Evolutionary conservation across 2,888 invertebrate species (phyloP).

Genomic region (Acanthococcus lagerstroemiae): DNA sequence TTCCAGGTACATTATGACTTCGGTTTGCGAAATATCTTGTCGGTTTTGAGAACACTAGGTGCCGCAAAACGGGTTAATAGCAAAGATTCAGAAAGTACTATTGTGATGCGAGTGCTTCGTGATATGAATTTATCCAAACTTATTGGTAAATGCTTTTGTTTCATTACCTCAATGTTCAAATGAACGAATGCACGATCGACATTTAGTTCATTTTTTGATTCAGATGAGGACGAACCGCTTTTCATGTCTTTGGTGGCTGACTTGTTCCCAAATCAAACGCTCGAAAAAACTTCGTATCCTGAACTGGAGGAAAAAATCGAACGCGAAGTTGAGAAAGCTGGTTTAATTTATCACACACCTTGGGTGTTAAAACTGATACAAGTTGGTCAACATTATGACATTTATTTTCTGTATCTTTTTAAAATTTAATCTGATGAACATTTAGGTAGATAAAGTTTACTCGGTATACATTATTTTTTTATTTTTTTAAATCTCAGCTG

Average conservation of each 20-base stretch:
- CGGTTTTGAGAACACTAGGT: constrained; percentile 84
- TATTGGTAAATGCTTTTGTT: constrained; percentile 47
- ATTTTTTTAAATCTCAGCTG: constrained; percentile 49
- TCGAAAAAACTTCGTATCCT: constrained; percentile 84
- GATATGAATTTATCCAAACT: constrained; percentile 97
- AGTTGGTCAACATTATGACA: too few relatives aligned
- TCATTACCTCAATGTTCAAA: background rate
- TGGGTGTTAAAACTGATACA: constrained; percentile 92
- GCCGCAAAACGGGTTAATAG: constrained; percentile 83
- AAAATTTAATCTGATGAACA: background rate
- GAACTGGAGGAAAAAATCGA: constrained; percentile 81
- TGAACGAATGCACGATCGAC: background rate
- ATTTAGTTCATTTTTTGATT: constrained; percentile 28
- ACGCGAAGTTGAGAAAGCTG: constrained; percentile 67
- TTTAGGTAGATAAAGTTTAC: background rate
- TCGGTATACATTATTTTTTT: background rate
- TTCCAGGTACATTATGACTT: constrained; percentile 89
- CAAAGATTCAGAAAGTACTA: constrained; percentile 87
- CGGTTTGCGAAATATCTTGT: constrained; percentile 87
- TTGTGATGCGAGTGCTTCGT: constrained; percentile 91
- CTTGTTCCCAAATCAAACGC: constrained; percentile 84
- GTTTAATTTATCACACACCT: constrained; percentile 81
- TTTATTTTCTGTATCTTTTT: too few relatives aligned
- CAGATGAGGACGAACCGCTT: constrained; percentile 93
- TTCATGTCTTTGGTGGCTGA: constrained; percentile 93